Conservation (phyloP, 2,797 vertebrate genomes). For the Coregonus sp. region DNA sequence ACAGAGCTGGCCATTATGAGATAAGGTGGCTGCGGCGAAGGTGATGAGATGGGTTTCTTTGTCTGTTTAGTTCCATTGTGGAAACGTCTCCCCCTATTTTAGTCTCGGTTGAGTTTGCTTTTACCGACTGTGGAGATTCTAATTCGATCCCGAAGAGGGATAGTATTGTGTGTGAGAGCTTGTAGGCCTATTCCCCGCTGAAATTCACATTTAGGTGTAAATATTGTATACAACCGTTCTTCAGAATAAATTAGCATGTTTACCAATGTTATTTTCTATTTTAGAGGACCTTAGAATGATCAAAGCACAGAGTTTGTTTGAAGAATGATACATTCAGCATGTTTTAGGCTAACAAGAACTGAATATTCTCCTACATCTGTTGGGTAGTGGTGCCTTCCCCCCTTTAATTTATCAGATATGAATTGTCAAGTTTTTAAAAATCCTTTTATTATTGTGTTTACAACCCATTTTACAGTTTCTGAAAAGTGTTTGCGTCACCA, state of each 20-base stretch:
- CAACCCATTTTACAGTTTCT: slow-evolving; percentile 44
- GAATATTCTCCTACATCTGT: slow-evolving; percentile 55
- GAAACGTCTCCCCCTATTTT: slow-evolving; percentile 43
- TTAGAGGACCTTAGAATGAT: slow-evolving; percentile 67
- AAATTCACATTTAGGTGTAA: slow-evolving; percentile 68
- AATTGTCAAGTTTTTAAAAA: slow-evolving; percentile 26
- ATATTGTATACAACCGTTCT: slow-evolving; percentile 68
- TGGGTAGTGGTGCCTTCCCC: slow-evolving; percentile 44
- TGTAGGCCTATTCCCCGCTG: slow-evolving; percentile 49
- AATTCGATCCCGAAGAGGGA: slow-evolving; percentile 50
- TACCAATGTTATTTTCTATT: slow-evolving; percentile 63
- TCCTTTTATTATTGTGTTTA: slow-evolving; percentile 43
- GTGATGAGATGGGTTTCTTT: slow-evolving; percentile 57
- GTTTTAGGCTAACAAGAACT: slow-evolving; percentile 73
- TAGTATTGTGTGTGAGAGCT: slow-evolving; percentile 27
- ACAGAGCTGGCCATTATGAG: slow-evolving; percentile 62
- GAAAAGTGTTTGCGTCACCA: slow-evolving; percentile 37
- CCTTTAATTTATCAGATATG: slow-evolving; percentile 46
- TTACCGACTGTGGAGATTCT: slow-evolving; percentile 41
- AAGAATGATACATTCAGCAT: slow-evolving; percentile 74
- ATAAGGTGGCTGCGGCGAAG: slow-evolving; percentile 70
- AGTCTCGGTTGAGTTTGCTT: slow-evolving; percentile 36
- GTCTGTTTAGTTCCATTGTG: slow-evolving; percentile 67
- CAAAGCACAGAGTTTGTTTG: slow-evolving; percentile 74
- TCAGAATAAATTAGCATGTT: slow-evolving; percentile 75